Percentiles rank a stretch among this genome's conserved stretches.
These are phyloP conservation scores for Microchrysa polita DNA, from an alignment of 2,888 invertebrate species.

Conservation along the genomic window DNA sequence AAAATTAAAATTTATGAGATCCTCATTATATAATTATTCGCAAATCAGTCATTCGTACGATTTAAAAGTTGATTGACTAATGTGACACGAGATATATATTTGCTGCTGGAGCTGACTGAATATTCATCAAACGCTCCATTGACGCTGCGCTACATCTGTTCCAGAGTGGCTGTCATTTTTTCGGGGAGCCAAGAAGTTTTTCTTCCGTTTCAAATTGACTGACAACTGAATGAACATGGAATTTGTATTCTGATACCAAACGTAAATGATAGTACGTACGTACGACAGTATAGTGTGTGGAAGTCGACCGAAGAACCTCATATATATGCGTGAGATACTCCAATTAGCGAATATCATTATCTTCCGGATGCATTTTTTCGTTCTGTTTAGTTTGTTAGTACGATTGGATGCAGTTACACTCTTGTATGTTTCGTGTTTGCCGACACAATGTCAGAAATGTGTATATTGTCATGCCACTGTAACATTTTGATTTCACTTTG, in stretches of 20 bases:
- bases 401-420: too few species aligned
- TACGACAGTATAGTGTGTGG: too few species aligned
- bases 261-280: too few species aligned
- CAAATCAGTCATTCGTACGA: conserved; percentile 33
- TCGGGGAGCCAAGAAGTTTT: not conserved
- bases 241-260: too few species aligned
- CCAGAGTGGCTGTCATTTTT: not conserved
- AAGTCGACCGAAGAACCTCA: conserved; percentile 13
- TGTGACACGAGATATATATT: conserved; percentile 32
- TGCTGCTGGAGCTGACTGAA: too few species aligned
- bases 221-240: conserved; percentile 21
- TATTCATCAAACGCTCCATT: conserved; percentile 20
- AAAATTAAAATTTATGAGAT: conserved; percentile 30
- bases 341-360: conserved; percentile 48
- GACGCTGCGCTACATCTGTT: conserved; percentile 21
- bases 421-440: too few species aligned
- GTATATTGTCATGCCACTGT: too few species aligned
- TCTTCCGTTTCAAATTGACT: not conserved
- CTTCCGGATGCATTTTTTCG: conserved; percentile 46
- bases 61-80: conserved; percentile 41
- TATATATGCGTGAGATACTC: conserved; percentile 45
- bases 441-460: too few species aligned
- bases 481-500: too few species aligned
- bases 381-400: conserved; percentile 6
- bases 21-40: conserved; percentile 36